Evolutionary conservation across 2,797 vertebrate species (phyloP), one percentile per base, ranked within the genome.

Genomic region (Gallinago stenura): DNA sequence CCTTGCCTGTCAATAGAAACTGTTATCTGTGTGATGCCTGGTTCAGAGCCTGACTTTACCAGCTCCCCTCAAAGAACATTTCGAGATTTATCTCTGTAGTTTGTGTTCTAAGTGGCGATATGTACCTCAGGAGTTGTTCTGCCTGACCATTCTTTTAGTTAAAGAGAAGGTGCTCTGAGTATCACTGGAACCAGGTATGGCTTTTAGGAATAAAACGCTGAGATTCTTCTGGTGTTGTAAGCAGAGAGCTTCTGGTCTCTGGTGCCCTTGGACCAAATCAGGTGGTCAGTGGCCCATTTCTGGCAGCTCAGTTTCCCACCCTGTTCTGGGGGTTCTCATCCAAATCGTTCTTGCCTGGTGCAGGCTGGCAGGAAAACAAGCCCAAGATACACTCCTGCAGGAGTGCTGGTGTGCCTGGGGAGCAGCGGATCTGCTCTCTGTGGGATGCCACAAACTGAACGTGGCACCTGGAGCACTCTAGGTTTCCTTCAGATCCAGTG

Each of bases 291-390:
- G 53, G 57, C 43, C 25, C 3, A 0, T 75, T 79, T 53, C 37
- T 79, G 39, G 28, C 43, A 69, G 41, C n/a, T 75, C 10, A 4
- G 1, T 62, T 78, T 37, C 12, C 37, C 24, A 8, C 0, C 0
- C 39, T 45, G 43, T 56, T 83, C 35, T 54, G 9, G 6, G 30
- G 7, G 7, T 62, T 71, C 30, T 53, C 20, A 8, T 60, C 62
- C 56, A 43, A 43, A n/a, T 9, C 18, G 15, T 39, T 45, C 37
- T 33, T 45, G 12, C 12, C 21, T 62, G 39, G 10, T 41, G 21
- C 33, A 60, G 58, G 12, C 45, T 50, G 26, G 28, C 31, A 83
- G 46, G 31, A 68, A 12, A 45, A 50, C 6, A 10, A 22, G 4
- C 53, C 53, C 54, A 33, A 50, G 72, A 25, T 22, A 8, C 2